Evolutionary conservation across 1,140 invertebrate species (phyloP).

Genomic region (Diorhabda sublineata): DNA sequence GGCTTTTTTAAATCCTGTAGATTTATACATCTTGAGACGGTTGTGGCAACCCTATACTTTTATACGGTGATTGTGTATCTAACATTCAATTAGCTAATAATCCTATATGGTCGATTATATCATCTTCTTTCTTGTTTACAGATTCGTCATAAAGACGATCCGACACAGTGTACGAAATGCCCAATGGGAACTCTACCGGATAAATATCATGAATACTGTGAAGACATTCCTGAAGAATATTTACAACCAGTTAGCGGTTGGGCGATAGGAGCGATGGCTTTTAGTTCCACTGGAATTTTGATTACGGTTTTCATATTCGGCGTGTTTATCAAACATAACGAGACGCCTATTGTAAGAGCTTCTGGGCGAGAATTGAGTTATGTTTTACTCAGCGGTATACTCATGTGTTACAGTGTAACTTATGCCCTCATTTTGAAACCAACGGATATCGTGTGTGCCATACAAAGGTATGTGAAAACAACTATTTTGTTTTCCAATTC

Average conservation of each 20-base stretch:
- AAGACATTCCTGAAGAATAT: slow-evolving; percentile 79
- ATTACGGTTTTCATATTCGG: slow-evolving; percentile 66
- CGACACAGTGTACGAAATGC: slow-evolving; percentile 80
- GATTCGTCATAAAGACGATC: slow-evolving; percentile 74
- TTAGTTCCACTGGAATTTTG: slow-evolving; percentile 72
- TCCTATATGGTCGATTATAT: too few relatives aligned
- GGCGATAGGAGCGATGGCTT: slow-evolving; percentile 85
- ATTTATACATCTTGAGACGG: too few relatives aligned
- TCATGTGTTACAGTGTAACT: slow-evolving; percentile 85
- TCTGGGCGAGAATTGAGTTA: slow-evolving; percentile 86
- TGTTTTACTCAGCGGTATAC: slow-evolving; percentile 80
- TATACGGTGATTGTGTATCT: too few relatives aligned
- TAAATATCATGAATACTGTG: slow-evolving; percentile 66
- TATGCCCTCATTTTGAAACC: slow-evolving; percentile 77
- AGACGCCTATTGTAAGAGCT: slow-evolving; percentile 85
- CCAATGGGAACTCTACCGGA: slow-evolving; percentile 78
- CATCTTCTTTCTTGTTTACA: slow-evolving; percentile 41
- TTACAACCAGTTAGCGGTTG: slow-evolving; percentile 74
- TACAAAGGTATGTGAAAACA: slow-evolving; percentile 61
- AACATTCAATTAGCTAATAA: too few relatives aligned
- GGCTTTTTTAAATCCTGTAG: too few relatives aligned
- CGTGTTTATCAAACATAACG: slow-evolving; percentile 66
- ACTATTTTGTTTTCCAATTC: not conserved
- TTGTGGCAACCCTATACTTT: too few relatives aligned
- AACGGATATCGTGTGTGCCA: slow-evolving; percentile 68